phyloP scores from a whole-genome alignment of 1,140 invertebrate genomes.

The Pseudoatta argentina region DNA sequence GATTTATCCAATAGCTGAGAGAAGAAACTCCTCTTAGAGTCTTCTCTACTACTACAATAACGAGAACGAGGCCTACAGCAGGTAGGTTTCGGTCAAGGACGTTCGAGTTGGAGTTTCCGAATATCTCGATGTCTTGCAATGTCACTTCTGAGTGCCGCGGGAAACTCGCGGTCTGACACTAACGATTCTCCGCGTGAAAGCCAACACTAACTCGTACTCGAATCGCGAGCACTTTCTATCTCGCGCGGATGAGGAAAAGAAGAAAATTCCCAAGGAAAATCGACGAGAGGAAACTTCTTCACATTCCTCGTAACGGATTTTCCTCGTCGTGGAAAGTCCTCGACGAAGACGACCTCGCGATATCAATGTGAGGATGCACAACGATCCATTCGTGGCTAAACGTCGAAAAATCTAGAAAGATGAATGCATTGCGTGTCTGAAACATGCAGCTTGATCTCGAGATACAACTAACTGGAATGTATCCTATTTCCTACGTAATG shows the following conservation, averaged over 20 bases:
- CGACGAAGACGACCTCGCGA: neutral
- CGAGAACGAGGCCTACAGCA: neutral
- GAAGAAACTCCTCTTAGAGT: conserved; percentile 7
- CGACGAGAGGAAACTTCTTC: conserved; percentile 3
- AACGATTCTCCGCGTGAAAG: conserved; percentile 46
- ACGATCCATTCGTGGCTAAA: neutral
- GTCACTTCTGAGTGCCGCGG: neutral
- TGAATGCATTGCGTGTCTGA: neutral
- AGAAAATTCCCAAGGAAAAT: conserved; percentile 17
- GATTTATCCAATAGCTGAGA: conserved; percentile 35
- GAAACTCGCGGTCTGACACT: conserved; percentile 31
- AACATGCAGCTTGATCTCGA: conserved; percentile 34
- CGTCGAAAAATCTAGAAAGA: conserved; percentile 14
- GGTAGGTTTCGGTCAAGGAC: conserved; percentile 9
- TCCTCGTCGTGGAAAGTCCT: neutral
- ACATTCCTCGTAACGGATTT: conserved; percentile 10
- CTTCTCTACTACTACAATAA: neutral
- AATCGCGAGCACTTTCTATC: neutral
- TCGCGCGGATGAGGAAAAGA: too few species aligned
- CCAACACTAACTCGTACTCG: neutral
- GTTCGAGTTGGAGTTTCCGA: neutral
- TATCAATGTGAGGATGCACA: conserved; percentile 11
- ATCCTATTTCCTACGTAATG: conserved; percentile 35
- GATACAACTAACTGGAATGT: conserved; percentile 1
- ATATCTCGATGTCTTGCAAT: conserved; percentile 4